Evolutionary conservation across 2,113 vertebrate species (phyloP), one percentile per base, ranked within the genome.

Genomic region (Brienomyrus longianalis): DNA sequence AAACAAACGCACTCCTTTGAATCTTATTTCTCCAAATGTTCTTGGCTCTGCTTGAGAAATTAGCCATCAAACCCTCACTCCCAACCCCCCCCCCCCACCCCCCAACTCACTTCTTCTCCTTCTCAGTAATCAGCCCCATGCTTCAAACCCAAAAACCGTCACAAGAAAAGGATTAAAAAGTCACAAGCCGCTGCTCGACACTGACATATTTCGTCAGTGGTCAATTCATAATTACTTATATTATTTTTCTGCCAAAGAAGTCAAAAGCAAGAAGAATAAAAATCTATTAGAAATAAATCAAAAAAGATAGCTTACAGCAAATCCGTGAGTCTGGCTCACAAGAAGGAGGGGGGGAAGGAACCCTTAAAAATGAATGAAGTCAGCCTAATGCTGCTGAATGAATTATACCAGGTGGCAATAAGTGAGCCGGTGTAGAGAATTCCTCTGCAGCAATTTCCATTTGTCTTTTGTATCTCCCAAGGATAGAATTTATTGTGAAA

Each of bases 401-500:
- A 90, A 92, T 92, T 89, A 90, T 87, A 88, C 62, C 80, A 77
- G 74, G 90, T 66, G 48, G 87, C 90, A 90, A 85, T 88, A 91
- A 90, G 90, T 85, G 70, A 89, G 86, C 84, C 70, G 74, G 85
- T 88, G 89, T 91, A 23, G 56, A 85, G 89, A 89, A 74, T 90
- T 90, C 90, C 87, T 54, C 62, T 83, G 48, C 56, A 66, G 90
- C 85, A 90, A 89, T 90, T 91, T 92, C 87, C 66, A 89, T 91
- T 89, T 90, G 92, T 91, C 86, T 89, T 89, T 92, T 90, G 50
- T 89, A 89, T 51, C 21, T 47, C 89, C 52, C 62, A 84, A 86
- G 89, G 89, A 92, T 90, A 52, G 83, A 91, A 90, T 92, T 88
- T 84, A 90, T 90, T 91, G 88, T 91, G 92, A 93, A 90, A 92